These are phyloP conservation scores for Orius laevigatus DNA, from an alignment of 1,140 invertebrate genomes.

Conservation along the genomic window DNA sequence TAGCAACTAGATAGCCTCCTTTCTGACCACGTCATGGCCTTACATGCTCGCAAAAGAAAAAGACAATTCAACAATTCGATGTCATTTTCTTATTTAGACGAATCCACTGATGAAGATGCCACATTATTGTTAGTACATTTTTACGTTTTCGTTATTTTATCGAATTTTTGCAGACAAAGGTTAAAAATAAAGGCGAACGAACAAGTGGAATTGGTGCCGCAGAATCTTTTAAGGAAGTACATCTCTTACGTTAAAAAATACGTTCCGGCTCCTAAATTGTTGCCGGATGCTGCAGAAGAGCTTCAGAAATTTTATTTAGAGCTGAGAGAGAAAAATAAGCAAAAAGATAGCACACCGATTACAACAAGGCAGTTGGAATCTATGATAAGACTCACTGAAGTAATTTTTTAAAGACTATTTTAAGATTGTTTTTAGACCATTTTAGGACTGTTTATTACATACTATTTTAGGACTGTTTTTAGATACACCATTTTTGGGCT, in stretches of 20 bases:
- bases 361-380: slow-evolving; percentile 77
- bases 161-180: slow-evolving; percentile 34
- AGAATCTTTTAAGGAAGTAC: slow-evolving; percentile 67
- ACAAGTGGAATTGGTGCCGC: slow-evolving; percentile 51
- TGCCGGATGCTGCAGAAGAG: slow-evolving; percentile 44
- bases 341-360: slow-evolving; percentile 45
- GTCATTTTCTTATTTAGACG: not conserved
- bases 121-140: not conserved
- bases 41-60: slow-evolving; percentile 39
- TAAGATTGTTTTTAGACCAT: too few relatives aligned
- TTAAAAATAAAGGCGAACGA: slow-evolving; percentile 43
- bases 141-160: slow-evolving; percentile 1
- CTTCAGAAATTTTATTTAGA: slow-evolving; percentile 72
- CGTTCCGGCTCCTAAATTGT: slow-evolving; percentile 58
- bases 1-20: slow-evolving; percentile 55
- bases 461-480: too few relatives aligned
- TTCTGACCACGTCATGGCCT: slow-evolving; percentile 63
- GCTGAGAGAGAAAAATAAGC: slow-evolving; percentile 49
- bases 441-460: too few relatives aligned
- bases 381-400: slow-evolving; percentile 70
- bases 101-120: not conserved
- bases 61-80: not conserved
- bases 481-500: too few relatives aligned
- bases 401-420: slow-evolving; percentile 22
- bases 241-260: slow-evolving; percentile 82